phyloP scores from a whole-genome alignment of 2,113 vertebrate genomes.

The Oceanites oceanicus region DNA sequence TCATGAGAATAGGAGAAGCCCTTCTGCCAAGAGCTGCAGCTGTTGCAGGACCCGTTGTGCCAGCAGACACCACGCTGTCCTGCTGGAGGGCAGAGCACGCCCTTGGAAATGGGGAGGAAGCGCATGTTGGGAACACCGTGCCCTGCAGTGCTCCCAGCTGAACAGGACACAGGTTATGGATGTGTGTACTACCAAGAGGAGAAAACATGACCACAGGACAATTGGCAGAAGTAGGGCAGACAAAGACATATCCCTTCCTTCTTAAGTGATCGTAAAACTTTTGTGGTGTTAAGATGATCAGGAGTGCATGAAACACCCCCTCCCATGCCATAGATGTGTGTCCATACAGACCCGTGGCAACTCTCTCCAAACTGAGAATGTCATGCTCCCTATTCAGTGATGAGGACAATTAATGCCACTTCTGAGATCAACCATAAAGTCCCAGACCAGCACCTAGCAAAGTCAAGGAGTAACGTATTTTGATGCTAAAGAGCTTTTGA shows the following conservation, averaged over 20 bases:
- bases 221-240: neutral
- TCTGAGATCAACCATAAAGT: neutral
- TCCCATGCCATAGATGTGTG: neutral
- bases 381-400: neutral
- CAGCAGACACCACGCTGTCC: neutral
- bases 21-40: neutral
- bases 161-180: fast-evolving
- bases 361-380: neutral
- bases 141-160: neutral
- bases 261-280: neutral
- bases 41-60: neutral
- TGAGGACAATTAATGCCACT: neutral
- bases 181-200: neutral
- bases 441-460: neutral
- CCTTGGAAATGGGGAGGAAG: neutral
- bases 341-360: neutral
- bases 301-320: neutral
- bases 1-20: neutral
- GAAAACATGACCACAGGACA: neutral
- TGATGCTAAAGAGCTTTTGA: neutral
- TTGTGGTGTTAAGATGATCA: neutral
- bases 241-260: neutral
- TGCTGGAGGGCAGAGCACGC: neutral
- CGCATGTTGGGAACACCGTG: fast-evolving
- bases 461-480: neutral